Evolutionary conservation across 2,888 invertebrate genomes (phyloP), one percentile per base, ranked within the genome.

Genomic region (Drosophila birchii): DNA sequence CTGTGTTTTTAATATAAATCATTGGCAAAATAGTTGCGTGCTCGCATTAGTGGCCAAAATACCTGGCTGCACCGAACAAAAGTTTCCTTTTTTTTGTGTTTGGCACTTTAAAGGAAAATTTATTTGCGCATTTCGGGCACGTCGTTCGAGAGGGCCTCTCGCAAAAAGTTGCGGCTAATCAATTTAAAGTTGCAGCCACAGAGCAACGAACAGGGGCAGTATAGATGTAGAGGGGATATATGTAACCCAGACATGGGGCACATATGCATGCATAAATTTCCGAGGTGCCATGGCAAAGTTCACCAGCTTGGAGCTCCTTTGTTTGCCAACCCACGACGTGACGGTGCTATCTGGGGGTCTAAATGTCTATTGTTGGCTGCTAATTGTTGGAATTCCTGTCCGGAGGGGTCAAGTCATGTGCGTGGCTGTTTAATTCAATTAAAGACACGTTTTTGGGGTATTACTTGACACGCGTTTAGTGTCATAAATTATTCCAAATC

Each of bases 1-100:
- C 51, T 36, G 63, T 51, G 69, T 43, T 64, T 47, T 49, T 49
- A 38, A 56, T 61, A 86, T 89, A 86, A 86, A 88, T 84, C 81
- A 84, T 81, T 68, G 81, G 62, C 71, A 53, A 84, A 86, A 87
- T 84, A 89, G 89, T 84, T 75, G 78, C 78, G 85, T 86, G 84
- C 59, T 61, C 68, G 72, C 76, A 86, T 78, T 78, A 77, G 77
- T 54, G 47, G 54, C 53, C 62, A 55, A 60, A 77, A 76, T 75
- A 66, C 53, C 62, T 71, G 64, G 45, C 57, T 39, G 68, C 23
- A 44, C 47, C 43, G 51, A 56, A 59, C 53, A 75, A 77, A 78
- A 74, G 67, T 86, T 73, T 49, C 55, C 56, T 6, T 8, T 16
- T 12, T 26, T 45, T 43, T 18, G 2, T 12, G 11, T 6, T 43